These are phyloP conservation scores for Gambusia yucatana DNA, from an alignment of 2,797 vertebrate species.

Conservation along the genomic window DNA sequence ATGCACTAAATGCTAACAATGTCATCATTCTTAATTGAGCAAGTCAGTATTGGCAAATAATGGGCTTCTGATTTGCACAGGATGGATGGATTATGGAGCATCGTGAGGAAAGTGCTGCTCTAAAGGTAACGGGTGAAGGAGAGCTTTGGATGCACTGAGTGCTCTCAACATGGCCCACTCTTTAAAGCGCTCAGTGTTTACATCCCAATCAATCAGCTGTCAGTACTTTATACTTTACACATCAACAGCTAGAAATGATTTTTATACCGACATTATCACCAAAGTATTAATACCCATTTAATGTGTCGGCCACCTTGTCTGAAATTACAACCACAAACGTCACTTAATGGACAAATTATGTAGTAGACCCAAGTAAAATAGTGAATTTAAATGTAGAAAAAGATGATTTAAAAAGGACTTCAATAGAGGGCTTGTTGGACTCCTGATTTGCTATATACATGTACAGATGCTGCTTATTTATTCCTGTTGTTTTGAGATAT, in stretches of 20 bases:
- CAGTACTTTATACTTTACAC: not conserved
- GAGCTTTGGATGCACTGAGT: not conserved
- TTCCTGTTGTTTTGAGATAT: no score
- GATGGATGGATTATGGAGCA: constrained; percentile 15
- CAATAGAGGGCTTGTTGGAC: no score
- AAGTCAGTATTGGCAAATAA: constrained; percentile 20
- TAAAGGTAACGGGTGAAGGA: not conserved
- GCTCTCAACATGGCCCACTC: not conserved
- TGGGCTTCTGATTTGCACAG: constrained; percentile 20
- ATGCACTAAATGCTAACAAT: constrained; percentile 47
- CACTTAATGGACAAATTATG: not conserved
- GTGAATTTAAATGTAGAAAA: not conserved
- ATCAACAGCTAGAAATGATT: not conserved
- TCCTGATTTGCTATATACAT: no score
- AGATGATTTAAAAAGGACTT: not conserved
- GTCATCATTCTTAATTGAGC: constrained; percentile 42
- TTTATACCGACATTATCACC: not conserved
- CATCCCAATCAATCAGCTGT: not conserved
- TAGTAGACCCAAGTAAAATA: not conserved
- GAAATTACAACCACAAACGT: not conserved
- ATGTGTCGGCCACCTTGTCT: not conserved
- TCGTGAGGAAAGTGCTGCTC: constrained; percentile 15
- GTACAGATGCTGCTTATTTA: no score
- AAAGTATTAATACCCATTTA: not conserved
- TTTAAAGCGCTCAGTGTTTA: not conserved